phyloP scores from a whole-genome alignment of 1,140 invertebrate genomes.

The Idris sp. region DNA sequence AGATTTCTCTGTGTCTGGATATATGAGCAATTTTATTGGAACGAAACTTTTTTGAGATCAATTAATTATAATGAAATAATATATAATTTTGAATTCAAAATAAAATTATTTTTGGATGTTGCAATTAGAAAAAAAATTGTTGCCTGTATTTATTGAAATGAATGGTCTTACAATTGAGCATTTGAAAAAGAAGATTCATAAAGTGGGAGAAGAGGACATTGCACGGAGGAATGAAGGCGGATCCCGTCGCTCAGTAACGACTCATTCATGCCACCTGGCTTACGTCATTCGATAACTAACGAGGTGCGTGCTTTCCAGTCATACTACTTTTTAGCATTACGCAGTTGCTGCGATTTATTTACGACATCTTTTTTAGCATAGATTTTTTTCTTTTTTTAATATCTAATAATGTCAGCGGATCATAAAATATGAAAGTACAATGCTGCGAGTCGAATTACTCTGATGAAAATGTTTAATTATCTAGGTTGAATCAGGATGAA shows the following conservation, averaged over 20 bases:
- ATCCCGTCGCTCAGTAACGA: conserved; percentile 46
- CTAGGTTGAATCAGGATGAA: too few relatives aligned
- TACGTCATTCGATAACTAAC: conserved; percentile 62
- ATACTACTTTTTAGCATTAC: conserved; percentile 44
- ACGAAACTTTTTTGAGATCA: conserved; percentile 53
- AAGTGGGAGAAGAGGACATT: conserved; percentile 52
- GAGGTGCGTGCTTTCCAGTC: conserved; percentile 48
- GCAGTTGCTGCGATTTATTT: conserved; percentile 33
- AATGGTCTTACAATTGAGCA: conserved; percentile 25
- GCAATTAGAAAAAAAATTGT: background rate
- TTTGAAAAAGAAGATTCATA: conserved; percentile 35
- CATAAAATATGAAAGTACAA: conserved; percentile 6
- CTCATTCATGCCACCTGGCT: conserved; percentile 64
- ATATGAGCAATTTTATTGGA: conserved; percentile 51
- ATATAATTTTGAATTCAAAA: background rate
- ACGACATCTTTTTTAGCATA: conserved; percentile 34
- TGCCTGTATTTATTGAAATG: background rate
- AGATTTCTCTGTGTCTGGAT: conserved; percentile 55
- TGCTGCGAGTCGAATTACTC: too few relatives aligned
- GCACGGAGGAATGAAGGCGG: conserved; percentile 61
- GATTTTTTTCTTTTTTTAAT: conserved; percentile 32
- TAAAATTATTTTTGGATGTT: background rate
- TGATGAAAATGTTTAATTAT: too few relatives aligned
- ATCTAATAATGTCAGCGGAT: conserved; percentile 31
- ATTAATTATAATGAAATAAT: conserved; percentile 51